Evolutionary conservation across 2,888 invertebrate genomes (phyloP).

Genomic region (Tenthredo notha): DNA sequence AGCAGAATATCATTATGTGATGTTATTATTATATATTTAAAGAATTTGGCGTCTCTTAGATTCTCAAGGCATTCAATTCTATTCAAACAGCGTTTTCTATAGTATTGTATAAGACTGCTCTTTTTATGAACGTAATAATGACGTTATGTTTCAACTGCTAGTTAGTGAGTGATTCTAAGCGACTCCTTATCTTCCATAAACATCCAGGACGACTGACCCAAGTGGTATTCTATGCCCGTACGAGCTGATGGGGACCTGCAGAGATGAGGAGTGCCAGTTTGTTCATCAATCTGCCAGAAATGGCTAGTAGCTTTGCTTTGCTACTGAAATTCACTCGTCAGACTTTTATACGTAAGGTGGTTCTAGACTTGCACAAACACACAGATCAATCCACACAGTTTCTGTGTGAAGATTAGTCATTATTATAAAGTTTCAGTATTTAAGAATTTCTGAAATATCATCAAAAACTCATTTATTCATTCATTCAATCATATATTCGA

Average conservation of each 20-base stretch:
- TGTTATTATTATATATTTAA: too few relatives aligned
- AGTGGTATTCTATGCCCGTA: constrained; percentile 76
- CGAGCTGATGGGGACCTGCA: constrained; percentile 76
- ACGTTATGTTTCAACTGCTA: not conserved
- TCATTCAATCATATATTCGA: not conserved
- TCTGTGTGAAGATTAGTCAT: not conserved
- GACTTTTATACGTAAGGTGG: constrained; percentile 75
- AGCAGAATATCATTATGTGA: not conserved
- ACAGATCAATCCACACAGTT: constrained; percentile 57
- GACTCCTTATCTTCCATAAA: constrained; percentile 55
- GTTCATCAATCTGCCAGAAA: constrained; percentile 71
- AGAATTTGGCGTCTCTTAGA: not conserved
- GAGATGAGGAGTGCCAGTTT: constrained; percentile 74
- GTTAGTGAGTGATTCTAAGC: constrained; percentile 36
- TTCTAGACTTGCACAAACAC: constrained; percentile 67
- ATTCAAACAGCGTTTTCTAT: not conserved
- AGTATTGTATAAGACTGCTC: not conserved
- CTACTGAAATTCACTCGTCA: constrained; percentile 63
- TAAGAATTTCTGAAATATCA: not conserved
- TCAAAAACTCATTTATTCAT: not conserved
- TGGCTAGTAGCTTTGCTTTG: constrained; percentile 66
- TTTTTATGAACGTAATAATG: constrained; percentile 5
- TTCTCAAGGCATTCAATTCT: not conserved
- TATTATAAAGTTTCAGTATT: constrained; percentile 31
- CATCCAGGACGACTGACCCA: constrained; percentile 70